Conservation (phyloP, 1,140 invertebrate genomes). For the Trichomalopsis sarcophagae region DNA sequence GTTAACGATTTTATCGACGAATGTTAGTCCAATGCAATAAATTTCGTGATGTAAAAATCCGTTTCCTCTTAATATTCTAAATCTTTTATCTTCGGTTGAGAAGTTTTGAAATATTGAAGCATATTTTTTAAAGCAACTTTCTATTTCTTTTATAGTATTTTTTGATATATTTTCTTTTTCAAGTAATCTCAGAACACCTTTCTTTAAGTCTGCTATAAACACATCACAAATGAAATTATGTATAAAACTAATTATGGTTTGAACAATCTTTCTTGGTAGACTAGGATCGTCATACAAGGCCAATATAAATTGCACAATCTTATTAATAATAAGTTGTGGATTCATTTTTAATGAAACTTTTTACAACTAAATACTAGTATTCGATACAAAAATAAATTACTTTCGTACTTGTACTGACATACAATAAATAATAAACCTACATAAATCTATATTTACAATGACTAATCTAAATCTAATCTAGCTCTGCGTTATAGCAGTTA, state of each 20-base stretch:
- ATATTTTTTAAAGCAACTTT: conserved; percentile 44
- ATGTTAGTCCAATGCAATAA: too few species aligned
- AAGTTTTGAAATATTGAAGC: conserved; percentile 40
- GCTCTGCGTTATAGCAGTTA: not conserved
- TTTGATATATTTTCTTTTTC: conserved; percentile 12
- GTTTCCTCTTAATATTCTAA: too few species aligned
- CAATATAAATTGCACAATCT: conserved; percentile 10
- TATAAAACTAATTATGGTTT: conserved; percentile 13
- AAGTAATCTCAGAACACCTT: not conserved
- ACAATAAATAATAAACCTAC: too few species aligned
- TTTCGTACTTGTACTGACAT: too few species aligned
- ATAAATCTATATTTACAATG: too few species aligned
- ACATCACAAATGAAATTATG: not conserved
- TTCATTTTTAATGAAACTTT: not conserved
- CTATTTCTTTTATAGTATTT: conserved; percentile 17
- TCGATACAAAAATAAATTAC: too few species aligned
- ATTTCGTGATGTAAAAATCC: too few species aligned
- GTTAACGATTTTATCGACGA: too few species aligned
- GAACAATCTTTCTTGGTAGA: conserved; percentile 47
- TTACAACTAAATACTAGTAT: not conserved
- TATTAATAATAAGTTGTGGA: not conserved
- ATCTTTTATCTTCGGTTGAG: conserved; percentile 42
- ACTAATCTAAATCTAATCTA: too few species aligned
- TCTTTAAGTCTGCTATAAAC: conserved; percentile 29
- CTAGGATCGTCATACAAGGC: conserved; percentile 39